Conservation (phyloP, 2,113 vertebrate species). For the Oreochromis aureus region DNA sequence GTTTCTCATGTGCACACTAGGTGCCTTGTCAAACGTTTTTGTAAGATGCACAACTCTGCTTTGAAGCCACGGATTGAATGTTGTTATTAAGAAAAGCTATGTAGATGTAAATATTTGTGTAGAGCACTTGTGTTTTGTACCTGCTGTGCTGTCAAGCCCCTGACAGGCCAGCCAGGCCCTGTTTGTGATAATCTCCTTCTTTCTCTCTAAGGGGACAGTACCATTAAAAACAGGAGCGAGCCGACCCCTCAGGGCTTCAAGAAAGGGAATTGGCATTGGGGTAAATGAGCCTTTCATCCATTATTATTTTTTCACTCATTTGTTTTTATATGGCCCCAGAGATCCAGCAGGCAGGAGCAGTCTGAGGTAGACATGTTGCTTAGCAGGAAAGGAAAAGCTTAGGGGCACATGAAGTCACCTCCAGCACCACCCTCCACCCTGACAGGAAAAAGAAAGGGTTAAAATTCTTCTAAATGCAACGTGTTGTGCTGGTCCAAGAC, state of each 20-base stretch:
- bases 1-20: neutral
- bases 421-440: neutral
- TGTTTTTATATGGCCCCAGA: constrained; percentile 54
- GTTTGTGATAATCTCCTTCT: constrained; percentile 72
- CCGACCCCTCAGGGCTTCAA: constrained; percentile 79
- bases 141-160: constrained; percentile 45
- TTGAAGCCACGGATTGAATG: neutral
- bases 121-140: constrained; percentile 42
- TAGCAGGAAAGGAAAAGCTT: constrained; percentile 13
- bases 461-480: neutral
- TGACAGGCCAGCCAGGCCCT: constrained; percentile 23
- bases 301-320: constrained; percentile 57
- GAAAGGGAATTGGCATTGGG: constrained; percentile 82
- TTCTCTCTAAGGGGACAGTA: constrained; percentile 79
- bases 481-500: neutral
- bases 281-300: constrained; percentile 77
- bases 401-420: constrained; percentile 13
- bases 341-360: constrained; percentile 43
- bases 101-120: constrained; percentile 42
- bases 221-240: constrained; percentile 80
- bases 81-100: constrained; percentile 2
- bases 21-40: neutral
- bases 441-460: neutral
- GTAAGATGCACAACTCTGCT: neutral
- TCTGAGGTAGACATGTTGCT: constrained; percentile 28